A percentile compares a stretch with the other conserved stretches of the same genome.
Evolutionary conservation across 2,888 invertebrate species (phyloP).

Genomic region (Conops quadrifasciatus): DNA sequence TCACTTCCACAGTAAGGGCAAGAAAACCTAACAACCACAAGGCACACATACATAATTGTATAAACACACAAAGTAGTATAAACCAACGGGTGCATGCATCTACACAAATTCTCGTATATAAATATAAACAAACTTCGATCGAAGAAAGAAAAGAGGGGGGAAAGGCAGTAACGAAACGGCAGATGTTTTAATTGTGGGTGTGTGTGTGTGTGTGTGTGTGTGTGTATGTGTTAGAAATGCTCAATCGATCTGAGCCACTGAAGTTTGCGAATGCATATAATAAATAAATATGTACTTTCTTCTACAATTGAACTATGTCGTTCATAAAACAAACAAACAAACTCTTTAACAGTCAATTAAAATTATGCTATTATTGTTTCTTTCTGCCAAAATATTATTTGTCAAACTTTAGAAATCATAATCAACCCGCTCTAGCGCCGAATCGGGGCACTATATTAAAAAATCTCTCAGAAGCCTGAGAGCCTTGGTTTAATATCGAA

Average conservation of each 20-base stretch:
- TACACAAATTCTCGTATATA: too few species aligned
- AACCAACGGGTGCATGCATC: not conserved
- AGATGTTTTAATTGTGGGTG: slow-evolving; percentile 43
- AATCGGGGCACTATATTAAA: too few species aligned
- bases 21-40: too few species aligned
- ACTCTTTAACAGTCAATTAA: not conserved
- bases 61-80: not conserved
- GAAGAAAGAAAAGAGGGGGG: slow-evolving; percentile 8
- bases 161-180: slow-evolving; percentile 36
- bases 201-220: slow-evolving; percentile 38
- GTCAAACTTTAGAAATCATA: too few species aligned
- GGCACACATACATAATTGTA: too few species aligned
- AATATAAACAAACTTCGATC: not conserved
- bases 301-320: not conserved
- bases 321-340: not conserved
- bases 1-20: too few species aligned
- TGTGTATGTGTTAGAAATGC: slow-evolving; percentile 37
- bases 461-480: too few species aligned
- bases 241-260: slow-evolving; percentile 20
- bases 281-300: not conserved
- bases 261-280: not conserved
- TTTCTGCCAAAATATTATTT: not conserved
- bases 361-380: not conserved
- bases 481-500: too few species aligned
- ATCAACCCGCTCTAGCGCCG: too few species aligned